Percentiles rank a stretch among this genome's conserved stretches.
phyloP scores from a whole-genome alignment of 92 coral and sea anemone species.

The Plumapathes pennacea region DNA sequence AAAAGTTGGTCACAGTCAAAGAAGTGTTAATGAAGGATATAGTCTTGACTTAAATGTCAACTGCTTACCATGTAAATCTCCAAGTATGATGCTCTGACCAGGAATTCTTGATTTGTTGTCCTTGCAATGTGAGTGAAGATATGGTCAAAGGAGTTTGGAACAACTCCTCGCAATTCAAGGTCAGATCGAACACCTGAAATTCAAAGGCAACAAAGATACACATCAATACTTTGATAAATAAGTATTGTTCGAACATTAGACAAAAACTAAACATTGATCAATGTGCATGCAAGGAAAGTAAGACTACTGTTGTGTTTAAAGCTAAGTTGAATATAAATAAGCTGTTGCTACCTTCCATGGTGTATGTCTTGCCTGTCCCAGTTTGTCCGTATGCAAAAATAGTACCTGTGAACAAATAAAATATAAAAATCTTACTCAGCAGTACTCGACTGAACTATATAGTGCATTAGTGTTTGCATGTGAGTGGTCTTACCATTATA shows the following conservation, averaged over 20 bases:
- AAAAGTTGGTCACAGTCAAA: no score
- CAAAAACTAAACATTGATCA: background rate
- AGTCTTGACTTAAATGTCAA: no score
- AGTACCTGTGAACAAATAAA: constrained; percentile 75
- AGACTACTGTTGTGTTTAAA: background rate
- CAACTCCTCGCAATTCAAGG: constrained; percentile 82
- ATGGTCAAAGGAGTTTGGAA: constrained; percentile 98
- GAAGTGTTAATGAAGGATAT: no score
- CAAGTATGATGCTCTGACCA: constrained; percentile 93
- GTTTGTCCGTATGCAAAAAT: constrained; percentile 99
- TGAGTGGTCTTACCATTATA: constrained; percentile 75
- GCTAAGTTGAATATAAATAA: background rate
- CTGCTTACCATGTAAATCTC: constrained; percentile 87
- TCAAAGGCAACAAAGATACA: background rate
- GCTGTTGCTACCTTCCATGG: constrained; percentile 87
- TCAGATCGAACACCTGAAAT: constrained; percentile 79
- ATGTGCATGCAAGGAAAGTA: background rate
- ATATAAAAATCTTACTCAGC: no score
- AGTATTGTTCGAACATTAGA: no score
- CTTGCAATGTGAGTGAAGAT: constrained; percentile 98
- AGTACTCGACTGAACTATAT: background rate
- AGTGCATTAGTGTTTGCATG: background rate
- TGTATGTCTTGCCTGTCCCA: constrained; percentile 97
- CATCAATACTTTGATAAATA: no score
- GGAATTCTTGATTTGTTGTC: constrained; percentile 86